Evolutionary conservation across 2,888 invertebrate species (phyloP), one percentile per base, ranked within the genome.

Genomic region (Antitype chi): DNA sequence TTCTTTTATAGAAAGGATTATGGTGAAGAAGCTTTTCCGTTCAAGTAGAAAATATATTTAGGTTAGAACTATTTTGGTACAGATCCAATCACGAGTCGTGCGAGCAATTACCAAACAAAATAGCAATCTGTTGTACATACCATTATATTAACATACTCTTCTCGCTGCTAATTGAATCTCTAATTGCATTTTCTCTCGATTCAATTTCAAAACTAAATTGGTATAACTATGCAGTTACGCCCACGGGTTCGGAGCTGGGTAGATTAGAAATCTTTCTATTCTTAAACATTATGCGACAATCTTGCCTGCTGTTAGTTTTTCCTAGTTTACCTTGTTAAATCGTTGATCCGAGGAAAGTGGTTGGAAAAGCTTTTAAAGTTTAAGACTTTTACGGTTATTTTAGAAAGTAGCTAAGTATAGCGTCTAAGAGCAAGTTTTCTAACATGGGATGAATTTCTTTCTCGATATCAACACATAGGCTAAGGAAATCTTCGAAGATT

Each of bases 351-450:
- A 74, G 53, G 38, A 62, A 57, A 84, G 81, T 69, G 73, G 70
- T 59, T 80, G 57, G 72, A 63, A 84, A 84, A 84, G 81, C 85
- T 84, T 84, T 84, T 84, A 81, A 78, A 84, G 28, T 84, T 81
- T 68, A 70, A 60, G 67, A 74, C 70, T 73, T 60, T 74, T 62
- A 63, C n/a, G 59, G 75, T 47, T 69, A 66, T 72, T 57, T 74
- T 74, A 43, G 49, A 76, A 81, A 76, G 8, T 15, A 70, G 70
- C n/a, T 55, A 8, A 43, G 23, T 20, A 38, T 38, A 15, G 20
- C n/a, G 2, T 20, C 17, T 38, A 11, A 62, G 47, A 47, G n/a
- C 20, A 47, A 32, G 28, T 23, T 13, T 43, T 1, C 17, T 2
- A 20, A 62, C 8, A 11, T 53, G 13, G 11, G 15, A 28, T n/a